Evolutionary conservation across 2,797 vertebrate species (phyloP).

Genomic region (Mionectes olivaceus): DNA sequence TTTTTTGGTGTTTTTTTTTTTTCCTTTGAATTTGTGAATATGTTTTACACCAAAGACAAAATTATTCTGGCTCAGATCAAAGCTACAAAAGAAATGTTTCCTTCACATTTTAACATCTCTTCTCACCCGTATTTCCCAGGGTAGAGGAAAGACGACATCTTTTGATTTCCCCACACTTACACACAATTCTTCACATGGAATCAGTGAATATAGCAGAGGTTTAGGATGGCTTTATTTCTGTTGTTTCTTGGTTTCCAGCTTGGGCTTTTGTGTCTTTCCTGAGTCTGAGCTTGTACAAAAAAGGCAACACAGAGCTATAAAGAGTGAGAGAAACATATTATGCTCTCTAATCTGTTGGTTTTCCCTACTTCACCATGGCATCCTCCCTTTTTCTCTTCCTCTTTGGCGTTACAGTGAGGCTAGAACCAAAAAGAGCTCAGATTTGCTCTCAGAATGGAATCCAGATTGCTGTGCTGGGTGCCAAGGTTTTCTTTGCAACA

Average conservation of each 20-base stretch:
- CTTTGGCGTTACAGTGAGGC: not conserved
- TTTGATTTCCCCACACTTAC: not conserved
- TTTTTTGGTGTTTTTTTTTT: not conserved
- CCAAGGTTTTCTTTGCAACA: slow-evolving; percentile 51
- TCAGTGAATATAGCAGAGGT: not conserved
- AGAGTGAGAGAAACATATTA: not conserved
- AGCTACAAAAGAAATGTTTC: not conserved
- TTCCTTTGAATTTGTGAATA: not conserved
- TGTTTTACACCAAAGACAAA: not conserved
- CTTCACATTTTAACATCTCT: not conserved
- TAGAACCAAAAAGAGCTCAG: not conserved
- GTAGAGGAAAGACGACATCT: not conserved
- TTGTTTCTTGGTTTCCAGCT: not conserved
- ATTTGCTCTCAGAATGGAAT: slow-evolving; percentile 38
- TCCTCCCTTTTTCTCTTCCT: not conserved
- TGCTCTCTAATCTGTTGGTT: not conserved
- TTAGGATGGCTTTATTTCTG: not conserved
- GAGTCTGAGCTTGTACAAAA: not conserved
- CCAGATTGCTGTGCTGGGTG: slow-evolving; percentile 43
- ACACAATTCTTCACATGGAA: not conserved
- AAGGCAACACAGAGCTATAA: not conserved
- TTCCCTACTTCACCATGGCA: not conserved
- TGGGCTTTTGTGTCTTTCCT: not conserved
- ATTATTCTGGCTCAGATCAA: not conserved
- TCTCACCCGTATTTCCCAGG: not conserved